Evolutionary conservation across 2,888 invertebrate genomes (phyloP).

Genomic region (Cheiracanthium punctorium): DNA sequence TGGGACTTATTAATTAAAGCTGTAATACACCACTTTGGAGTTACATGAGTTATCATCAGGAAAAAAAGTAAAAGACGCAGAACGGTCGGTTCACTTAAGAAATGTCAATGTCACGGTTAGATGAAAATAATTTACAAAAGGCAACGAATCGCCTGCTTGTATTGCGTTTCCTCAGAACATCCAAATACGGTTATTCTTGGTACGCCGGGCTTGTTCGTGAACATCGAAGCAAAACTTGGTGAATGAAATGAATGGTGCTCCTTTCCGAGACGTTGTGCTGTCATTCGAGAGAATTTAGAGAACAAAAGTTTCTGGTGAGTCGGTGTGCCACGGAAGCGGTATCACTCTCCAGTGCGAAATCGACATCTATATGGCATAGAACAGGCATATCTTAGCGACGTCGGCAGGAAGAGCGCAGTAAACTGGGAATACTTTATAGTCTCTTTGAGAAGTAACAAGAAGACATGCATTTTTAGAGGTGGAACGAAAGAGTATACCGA

Average conservation of each 20-base stretch:
- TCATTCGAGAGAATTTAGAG: background rate
- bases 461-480: no score
- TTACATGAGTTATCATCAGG: background rate
- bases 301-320: background rate
- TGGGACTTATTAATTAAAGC: no score
- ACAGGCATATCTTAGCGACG: no score
- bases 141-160: slow-evolving; percentile 42
- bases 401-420: no score
- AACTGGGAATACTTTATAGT: no score
- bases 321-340: background rate
- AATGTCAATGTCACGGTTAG: slow-evolving; percentile 47
- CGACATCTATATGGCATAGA: no score
- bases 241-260: background rate
- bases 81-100: slow-evolving; percentile 43
- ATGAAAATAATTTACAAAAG: slow-evolving; percentile 45
- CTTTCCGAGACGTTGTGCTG: no score
- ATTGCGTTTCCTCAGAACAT: background rate
- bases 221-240: background rate
- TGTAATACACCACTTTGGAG: no score
- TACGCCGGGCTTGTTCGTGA: background rate
- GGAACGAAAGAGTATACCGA: no score
- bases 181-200: background rate
- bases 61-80: slow-evolving; percentile 10
- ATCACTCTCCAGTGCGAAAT: background rate
- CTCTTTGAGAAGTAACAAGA: no score